Base-by-base conservation (phyloP, 2,113 vertebrate species). In the Chamaea fasciata region DNA sequence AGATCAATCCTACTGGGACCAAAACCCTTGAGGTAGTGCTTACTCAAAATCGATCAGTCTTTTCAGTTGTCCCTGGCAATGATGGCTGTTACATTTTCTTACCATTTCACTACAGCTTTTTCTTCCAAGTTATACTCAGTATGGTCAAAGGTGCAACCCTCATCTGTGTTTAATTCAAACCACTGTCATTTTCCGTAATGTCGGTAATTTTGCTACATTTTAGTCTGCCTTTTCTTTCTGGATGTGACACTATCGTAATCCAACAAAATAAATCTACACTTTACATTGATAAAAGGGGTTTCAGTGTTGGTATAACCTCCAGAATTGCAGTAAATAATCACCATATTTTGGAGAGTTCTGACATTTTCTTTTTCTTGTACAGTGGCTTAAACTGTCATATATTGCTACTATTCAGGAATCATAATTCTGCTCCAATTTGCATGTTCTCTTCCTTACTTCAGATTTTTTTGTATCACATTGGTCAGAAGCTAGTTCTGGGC, bases 1-100 rank as follows among this genome's bases (percentile, higher is more conserved):
- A 97, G 95, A 94, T 96, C 92, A 90, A 83, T 95, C 90, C 89
- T 64, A 69, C 68, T 90, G 95, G 86, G 89, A 96, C 78, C 79
- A 63, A 73, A 94, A 63, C 95, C 95, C 92, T 95, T 75, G 92
- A 96, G 95, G 90, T 95, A 95, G 87, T 83, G 81, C 87, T 96
- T 96, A 93, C 90, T 96, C 90, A 94, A 85, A 96, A 90, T 97
- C 49, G 50, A 86, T 93, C 80, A 93, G 83, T 87, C 95, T 95
- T 95, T 92, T 96, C 80, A 96, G 92, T 90, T 91, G 93, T 91
- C 83, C 67, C 73, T 95, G 85, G 92, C 84, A 95, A 73, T 90
- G 80, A 84, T 76, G 93, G 82, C 94, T 96, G 93, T 95, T 96
- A 93, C 55, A 76, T 96, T 95, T 95, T 74, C 93, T 95, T 87